Base-by-base conservation (phyloP, 1,140 invertebrate genomes). In the Copidosoma floridanum region DNA sequence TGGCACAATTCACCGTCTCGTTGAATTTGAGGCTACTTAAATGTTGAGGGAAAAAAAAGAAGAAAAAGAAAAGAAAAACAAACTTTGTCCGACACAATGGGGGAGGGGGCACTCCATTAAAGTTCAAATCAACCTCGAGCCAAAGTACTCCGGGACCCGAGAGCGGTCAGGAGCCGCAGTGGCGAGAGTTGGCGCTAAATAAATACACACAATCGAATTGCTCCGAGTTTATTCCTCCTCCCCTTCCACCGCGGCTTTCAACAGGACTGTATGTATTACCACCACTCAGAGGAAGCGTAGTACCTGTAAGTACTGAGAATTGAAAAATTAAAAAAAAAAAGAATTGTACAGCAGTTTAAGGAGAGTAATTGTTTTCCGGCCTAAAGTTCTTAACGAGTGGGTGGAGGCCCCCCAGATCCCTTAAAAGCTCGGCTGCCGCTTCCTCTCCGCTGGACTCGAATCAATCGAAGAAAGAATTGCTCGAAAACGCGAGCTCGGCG, bases 381-480 rank as follows among this genome's bases (percentile, higher is more conserved):
- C 67, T 66, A 50, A 71, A 70, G 67, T 73, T 74, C 67, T 69
- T 69, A 67, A 73, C 71, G 70, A 70, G 47, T 57, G 55, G 65
- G 46, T 59, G 35, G 44, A 67, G 38, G 23, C 66, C 59, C 63
- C 46, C 20, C 43, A 12, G 12, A 11, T 12, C 11, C 16, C 44
- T 24, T 46, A 26, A 46, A 46, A 46, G 44, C 12, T n/a, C 12
- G 23, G 29, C 23, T 3, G 53, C 43, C 1, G 5, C 14, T 24
- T 23, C 43, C 14, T 18, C 54, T 35, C 43, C n/a, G 27, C n/a
- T n/a, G 41, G 29, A 56, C 51, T 64, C 54, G 53, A 65, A 62
- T 62, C 65, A 60, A 67, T 43, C 55, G 55, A n/a, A n/a, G n/a
- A n/a, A n/a, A n/a, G n/a, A n/a, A n/a, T n/a, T n/a, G n/a, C n/a